Percentiles rank a stretch among this genome's conserved stretches.
Evolutionary conservation across 2,113 vertebrate genomes (phyloP).

Genomic region (Chunga burmeisteri): DNA sequence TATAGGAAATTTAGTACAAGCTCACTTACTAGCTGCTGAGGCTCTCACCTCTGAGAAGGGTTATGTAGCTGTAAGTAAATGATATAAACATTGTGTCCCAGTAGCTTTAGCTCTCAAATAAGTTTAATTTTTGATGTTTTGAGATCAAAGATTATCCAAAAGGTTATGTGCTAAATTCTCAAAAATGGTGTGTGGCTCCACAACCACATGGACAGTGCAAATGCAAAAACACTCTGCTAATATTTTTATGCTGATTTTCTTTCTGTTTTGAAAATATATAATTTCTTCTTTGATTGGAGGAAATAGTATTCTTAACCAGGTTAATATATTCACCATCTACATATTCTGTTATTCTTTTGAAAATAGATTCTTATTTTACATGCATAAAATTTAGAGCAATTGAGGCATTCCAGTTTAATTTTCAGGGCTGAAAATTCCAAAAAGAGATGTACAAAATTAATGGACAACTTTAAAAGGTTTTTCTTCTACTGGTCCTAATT

Average conservation of each 20-base stretch:
- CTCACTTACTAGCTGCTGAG: conserved; percentile 84
- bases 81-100: background rate
- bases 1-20: conserved; percentile 85
- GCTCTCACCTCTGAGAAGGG: conserved; percentile 79
- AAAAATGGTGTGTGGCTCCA: background rate
- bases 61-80: conserved; percentile 84
- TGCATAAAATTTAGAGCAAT: background rate
- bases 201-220: background rate
- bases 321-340: background rate
- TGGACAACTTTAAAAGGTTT: background rate
- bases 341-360: background rate
- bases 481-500: background rate
- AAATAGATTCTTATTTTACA: background rate
- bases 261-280: background rate
- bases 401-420: background rate
- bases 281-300: background rate
- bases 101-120: background rate
- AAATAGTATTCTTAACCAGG: background rate
- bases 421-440: background rate
- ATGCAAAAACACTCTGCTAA: background rate
- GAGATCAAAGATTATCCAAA: background rate
- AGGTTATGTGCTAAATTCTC: background rate
- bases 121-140: background rate
- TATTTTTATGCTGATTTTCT: background rate
- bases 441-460: background rate